Evolutionary conservation across 2,113 vertebrate genomes (phyloP), one percentile per base, ranked within the genome.

Genomic region (Hiodon alosoides): DNA sequence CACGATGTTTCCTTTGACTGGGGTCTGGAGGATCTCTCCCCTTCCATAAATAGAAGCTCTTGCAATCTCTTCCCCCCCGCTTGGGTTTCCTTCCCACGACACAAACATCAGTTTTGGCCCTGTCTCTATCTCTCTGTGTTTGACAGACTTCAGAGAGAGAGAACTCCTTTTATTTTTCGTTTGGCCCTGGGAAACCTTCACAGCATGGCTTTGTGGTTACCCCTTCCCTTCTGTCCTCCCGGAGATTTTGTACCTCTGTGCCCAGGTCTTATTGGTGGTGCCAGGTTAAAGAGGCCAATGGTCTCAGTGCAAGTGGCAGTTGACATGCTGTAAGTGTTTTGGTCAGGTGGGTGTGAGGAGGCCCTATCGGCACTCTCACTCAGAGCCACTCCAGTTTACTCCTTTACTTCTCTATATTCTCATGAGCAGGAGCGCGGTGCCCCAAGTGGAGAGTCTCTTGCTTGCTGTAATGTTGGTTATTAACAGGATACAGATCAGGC

Each of bases 171-270:
- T 72, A 3, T 17, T 11, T 46, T 31, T 17, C 53, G 6, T 17
- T 31, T 9, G 31, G 14, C 11, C 11, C 11, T 10, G 1, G 61
- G 7, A 54, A 74, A 17, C 55, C 51, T 31, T 16, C n/a, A 57
- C 65, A 67, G 46, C 60, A 47, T 59, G 65, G 31, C 64, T 64
- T 3, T 52, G 16, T 64, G 6, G 14, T 60, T 58, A 17, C 8
- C 10, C 47, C 31, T 5, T 59, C 57, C 50, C 14, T 54, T 14
- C 70, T 71, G 65, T 77, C 47, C 58, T 48, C 65, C 57, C 8
- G 71, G 72, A 47, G 59, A 59, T 52, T 74, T 59, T 82, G 77
- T 72, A 55, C 62, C 68, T 68, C 69, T 64, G 55, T 14, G n/a
- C 60, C 31, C 48, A 67, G 73, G 74, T 79, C 75, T 79, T 67